Conservation (phyloP, 2,797 vertebrate species). For the Rhincodon typus region DNA sequence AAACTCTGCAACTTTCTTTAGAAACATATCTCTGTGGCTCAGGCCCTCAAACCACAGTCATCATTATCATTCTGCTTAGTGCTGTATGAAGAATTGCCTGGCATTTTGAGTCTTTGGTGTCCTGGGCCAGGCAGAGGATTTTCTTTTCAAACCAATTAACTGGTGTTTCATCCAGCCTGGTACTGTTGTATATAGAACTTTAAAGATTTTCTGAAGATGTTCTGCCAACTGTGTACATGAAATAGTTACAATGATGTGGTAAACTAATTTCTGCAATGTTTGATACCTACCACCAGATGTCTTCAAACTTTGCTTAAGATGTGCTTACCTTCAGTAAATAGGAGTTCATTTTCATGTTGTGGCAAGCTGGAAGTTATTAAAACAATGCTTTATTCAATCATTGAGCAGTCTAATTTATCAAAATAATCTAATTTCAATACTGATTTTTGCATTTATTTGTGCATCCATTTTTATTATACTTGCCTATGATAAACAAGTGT, state of each 20-base stretch:
- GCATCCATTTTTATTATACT: not conserved
- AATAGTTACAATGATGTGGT: not conserved
- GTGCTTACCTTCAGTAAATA: not conserved
- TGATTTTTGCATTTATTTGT: not conserved
- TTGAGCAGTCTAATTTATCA: not conserved
- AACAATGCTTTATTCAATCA: not conserved
- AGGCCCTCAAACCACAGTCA: not conserved
- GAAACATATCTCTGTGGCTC: not conserved
- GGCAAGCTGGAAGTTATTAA: not conserved
- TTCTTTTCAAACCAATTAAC: not conserved
- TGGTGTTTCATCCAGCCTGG: not conserved
- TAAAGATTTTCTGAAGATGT: not conserved
- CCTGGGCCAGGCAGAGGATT: not conserved
- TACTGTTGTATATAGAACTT: not conserved
- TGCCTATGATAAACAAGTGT: too few relatives aligned
- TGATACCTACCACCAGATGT: slow-evolving; percentile 3
- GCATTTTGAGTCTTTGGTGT: not conserved
- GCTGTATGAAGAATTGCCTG: not conserved
- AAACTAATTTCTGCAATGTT: not conserved
- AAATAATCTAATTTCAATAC: slow-evolving; percentile 5
- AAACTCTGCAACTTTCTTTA: not conserved
- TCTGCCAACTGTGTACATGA: not conserved
- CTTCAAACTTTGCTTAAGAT: not conserved
- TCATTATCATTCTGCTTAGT: not conserved
- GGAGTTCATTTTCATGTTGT: not conserved